Conservation (phyloP, 2,113 vertebrate genomes). For the Cebus imitator region DNA sequence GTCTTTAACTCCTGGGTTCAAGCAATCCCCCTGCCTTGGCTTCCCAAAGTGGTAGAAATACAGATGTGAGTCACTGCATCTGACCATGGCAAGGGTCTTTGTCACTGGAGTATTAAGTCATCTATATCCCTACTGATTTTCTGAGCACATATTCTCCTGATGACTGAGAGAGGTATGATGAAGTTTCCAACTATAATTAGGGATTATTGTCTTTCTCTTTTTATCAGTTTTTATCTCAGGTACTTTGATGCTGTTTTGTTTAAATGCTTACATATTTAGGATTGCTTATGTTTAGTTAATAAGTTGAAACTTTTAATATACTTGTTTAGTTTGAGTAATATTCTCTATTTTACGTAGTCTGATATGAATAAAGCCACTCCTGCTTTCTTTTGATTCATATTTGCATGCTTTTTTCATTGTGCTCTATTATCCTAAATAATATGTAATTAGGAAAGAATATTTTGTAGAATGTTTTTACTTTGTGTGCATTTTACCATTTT, state of each 20-base stretch:
- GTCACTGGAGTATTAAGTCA: background rate
- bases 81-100: background rate
- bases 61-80: too few species aligned
- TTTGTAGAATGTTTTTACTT: slow-evolving; percentile 30
- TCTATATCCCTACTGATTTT: background rate
- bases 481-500: slow-evolving; percentile 17
- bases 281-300: background rate
- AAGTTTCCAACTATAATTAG: background rate
- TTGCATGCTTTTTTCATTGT: background rate
- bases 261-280: background rate
- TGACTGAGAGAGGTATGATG: background rate
- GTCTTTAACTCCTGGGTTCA: too few species aligned
- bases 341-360: background rate
- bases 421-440: background rate
- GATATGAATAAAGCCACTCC: background rate
- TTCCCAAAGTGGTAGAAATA: too few species aligned
- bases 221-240: background rate
- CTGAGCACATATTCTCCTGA: background rate
- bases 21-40: too few species aligned
- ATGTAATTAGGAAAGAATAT: background rate
- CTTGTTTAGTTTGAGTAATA: background rate
- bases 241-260: background rate
- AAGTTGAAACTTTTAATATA: background rate
- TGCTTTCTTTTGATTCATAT: slow-evolving; percentile 44
- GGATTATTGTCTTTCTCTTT: background rate